Conservation (phyloP, 2,888 invertebrate species). For the Lasioglossum calceatum region DNA sequence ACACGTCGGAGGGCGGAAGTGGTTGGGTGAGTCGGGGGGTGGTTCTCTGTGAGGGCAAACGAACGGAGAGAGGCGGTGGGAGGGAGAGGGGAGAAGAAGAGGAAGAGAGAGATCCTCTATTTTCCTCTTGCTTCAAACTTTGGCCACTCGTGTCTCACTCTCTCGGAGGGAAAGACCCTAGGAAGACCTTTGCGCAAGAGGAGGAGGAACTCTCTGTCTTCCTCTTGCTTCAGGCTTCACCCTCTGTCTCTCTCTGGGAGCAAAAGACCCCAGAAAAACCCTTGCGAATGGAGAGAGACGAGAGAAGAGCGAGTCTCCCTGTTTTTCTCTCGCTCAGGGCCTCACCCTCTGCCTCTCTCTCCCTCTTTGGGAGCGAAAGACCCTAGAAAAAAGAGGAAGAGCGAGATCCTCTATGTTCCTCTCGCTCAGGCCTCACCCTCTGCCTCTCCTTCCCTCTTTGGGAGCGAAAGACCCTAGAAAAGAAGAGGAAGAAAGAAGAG, state of each 20-base stretch:
- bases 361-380: too few relatives aligned
- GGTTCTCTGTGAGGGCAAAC: slow-evolving; percentile 44
- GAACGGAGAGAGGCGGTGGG: slow-evolving; percentile 9
- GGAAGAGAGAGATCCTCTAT: background rate
- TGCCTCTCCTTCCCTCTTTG: too few relatives aligned
- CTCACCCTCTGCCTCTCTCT: too few relatives aligned
- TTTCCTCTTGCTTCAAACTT: background rate
- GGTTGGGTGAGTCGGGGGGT: background rate
- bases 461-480: too few relatives aligned
- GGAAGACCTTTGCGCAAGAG: background rate
- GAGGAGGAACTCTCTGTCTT: background rate
- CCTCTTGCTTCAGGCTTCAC: background rate
- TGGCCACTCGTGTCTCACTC: background rate
- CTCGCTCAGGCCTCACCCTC: too few relatives aligned
- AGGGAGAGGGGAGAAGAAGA: background rate
- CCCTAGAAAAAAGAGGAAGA: too few relatives aligned
- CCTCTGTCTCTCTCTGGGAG: background rate
- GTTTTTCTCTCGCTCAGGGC: too few relatives aligned
- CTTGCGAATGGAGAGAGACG: too few relatives aligned
- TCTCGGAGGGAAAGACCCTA: background rate
- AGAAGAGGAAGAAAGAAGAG: too few relatives aligned
- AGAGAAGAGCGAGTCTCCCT: too few relatives aligned
- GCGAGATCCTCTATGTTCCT: too few relatives aligned
- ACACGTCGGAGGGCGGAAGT: slow-evolving; percentile 51
- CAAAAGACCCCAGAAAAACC: too few relatives aligned